A percentile compares a stretch with the other conserved stretches of the same genome.
Evolutionary conservation across 2,797 vertebrate genomes (phyloP).

Genomic region (Sciurus carolinensis): DNA sequence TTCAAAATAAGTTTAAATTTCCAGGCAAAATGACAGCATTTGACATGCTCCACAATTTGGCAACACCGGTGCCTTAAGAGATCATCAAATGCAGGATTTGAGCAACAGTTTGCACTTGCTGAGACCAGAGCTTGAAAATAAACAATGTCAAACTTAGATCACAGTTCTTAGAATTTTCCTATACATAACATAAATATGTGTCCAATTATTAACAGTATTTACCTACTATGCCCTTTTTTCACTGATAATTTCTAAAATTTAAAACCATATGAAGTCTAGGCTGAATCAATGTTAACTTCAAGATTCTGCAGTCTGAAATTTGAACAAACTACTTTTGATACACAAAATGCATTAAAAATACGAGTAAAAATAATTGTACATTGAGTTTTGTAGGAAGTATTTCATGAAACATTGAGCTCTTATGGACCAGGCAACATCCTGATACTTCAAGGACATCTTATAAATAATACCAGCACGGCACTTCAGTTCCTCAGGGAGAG

Average conservation of each 20-base stretch:
- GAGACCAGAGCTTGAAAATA: background rate
- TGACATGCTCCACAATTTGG: background rate
- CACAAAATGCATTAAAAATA: background rate
- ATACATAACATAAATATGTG: background rate
- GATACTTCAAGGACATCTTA: background rate
- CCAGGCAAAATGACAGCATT: background rate
- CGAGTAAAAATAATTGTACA: background rate
- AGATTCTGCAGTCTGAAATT: background rate
- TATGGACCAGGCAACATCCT: background rate
- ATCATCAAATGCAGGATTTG: background rate
- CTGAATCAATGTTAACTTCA: background rate
- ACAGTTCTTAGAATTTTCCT: background rate
- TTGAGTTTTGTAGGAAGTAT: background rate
- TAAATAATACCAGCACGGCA: background rate
- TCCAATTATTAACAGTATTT: background rate
- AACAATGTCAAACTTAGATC: background rate
- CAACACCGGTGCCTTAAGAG: background rate
- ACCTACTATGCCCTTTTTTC: background rate
- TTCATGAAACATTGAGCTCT: background rate
- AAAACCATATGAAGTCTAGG: background rate
- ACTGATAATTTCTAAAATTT: background rate
- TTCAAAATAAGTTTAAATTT: constrained; percentile 49
- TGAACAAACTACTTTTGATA: background rate
- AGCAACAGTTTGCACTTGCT: background rate
- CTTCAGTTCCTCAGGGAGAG: background rate